Evolutionary conservation across 2,113 vertebrate species (phyloP).

Genomic region (Macrotis lagotis): DNA sequence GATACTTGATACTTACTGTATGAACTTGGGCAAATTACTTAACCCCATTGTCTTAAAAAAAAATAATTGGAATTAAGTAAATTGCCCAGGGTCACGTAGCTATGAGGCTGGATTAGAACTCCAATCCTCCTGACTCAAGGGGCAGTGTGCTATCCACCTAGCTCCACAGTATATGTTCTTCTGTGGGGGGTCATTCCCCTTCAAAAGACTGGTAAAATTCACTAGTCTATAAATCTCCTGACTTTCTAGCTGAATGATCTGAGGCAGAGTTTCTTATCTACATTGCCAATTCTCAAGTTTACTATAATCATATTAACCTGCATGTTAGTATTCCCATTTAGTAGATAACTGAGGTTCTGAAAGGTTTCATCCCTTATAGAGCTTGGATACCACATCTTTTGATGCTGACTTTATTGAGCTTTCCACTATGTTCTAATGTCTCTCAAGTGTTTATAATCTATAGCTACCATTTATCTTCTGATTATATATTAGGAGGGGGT

Average conservation of each 20-base stretch:
- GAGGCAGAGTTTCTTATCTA: background rate
- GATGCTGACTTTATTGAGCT: background rate
- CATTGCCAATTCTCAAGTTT: background rate
- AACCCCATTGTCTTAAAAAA: too few relatives aligned
- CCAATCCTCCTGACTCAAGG: background rate
- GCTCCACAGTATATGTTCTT: background rate
- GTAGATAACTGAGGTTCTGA: background rate
- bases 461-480: background rate
- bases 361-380: background rate
- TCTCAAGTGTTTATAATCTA: background rate
- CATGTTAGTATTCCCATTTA: background rate
- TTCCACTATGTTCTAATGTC: background rate
- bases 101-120: background rate
- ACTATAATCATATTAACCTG: background rate
- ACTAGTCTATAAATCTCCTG: background rate
- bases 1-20: too few relatives aligned
- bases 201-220: background rate
- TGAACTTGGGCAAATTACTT: too few relatives aligned
- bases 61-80: background rate
- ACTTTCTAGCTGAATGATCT: too few relatives aligned
- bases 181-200: background rate
- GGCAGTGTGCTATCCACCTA: background rate
- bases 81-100: background rate
- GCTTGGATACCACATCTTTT: background rate
- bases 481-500: background rate